Evolutionary conservation across 2,113 vertebrate species (phyloP), one percentile per base, ranked within the genome.

Genomic region (Tricholaema leucomelas): DNA sequence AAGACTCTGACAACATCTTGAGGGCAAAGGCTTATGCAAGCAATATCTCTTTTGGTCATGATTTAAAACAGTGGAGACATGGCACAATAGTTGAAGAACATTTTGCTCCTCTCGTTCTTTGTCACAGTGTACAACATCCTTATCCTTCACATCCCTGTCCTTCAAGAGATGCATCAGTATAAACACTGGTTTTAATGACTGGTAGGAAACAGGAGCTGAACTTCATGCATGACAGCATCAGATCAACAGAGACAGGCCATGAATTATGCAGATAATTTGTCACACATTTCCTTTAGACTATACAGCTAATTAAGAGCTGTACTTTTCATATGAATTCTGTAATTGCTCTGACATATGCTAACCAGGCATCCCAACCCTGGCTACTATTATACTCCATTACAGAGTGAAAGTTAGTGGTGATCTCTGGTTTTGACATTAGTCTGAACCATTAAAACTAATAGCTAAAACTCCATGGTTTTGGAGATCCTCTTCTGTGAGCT

Each of bases 321-420:
- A 92, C 74, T 94, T 91, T 78, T 75, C 75, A 58, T 33, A 63
- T 31, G 74, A 90, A 94, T 76, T 92, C 87, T 78, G 52, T 93
- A 94, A 96, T 94, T 87, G 93, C 70, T 56, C 87, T 86, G 91
- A 93, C 94, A 92, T 90, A 84, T 69, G 73, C 90, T 94, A 95
- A 60, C 90, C 83, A 91, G 88, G 81, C 91, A 91, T 65, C 80
- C 87, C 31, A 42, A 40, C 28, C 73, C 65, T 81, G 63, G 56
- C 63, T 58, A 35, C 33, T 63, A 61, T 30, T 66, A 72, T 52
- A 54, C 55, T 84, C 65, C 52, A 36, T 60, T 91, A 85, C 25
- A 54, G 58, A 89, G 50, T 61, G 33, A 81, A 88, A 73, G 70
- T 91, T 93, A 79, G 91, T 81, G 76, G 78, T 81, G 38, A 63